These are phyloP conservation scores for Chloroceryle amazona DNA, from an alignment of 2,797 vertebrate genomes.

Conservation along the genomic window DNA sequence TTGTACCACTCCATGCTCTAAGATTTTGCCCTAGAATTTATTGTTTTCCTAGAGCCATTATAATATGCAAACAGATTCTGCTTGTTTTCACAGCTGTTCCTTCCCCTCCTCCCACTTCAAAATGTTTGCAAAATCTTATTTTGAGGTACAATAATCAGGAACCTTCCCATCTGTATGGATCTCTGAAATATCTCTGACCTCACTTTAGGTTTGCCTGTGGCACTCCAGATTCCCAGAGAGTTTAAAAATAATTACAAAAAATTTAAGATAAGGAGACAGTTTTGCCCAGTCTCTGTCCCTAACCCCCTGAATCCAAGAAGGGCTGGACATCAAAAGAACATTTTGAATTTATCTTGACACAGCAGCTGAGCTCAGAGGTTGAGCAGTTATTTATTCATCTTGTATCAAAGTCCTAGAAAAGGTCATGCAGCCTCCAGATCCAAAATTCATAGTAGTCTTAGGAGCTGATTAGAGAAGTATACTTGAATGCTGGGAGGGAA, in stretches of 20 bases:
- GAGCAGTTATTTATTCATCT: slow-evolving; percentile 32
- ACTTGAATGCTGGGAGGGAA: not conserved
- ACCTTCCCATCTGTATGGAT: not conserved
- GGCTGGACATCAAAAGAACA: not conserved
- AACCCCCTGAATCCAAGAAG: not conserved
- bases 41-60: not conserved
- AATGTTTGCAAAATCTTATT: not conserved
- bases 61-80: not conserved
- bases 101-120: not conserved
- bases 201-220: not conserved
- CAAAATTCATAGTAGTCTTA: slow-evolving; percentile 34
- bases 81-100: not conserved
- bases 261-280: not conserved
- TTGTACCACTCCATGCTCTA: not conserved
- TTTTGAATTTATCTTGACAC: slow-evolving; percentile 52
- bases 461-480: not conserved
- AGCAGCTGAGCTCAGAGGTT: slow-evolving; percentile 37
- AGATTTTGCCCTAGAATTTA: not conserved
- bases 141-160: not conserved
- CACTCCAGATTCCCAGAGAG: not conserved
- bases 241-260: not conserved
- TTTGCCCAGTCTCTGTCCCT: not conserved
- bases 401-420: slow-evolving; percentile 41
- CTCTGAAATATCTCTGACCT: not conserved
- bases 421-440: slow-evolving; percentile 13